Conservation (phyloP, 2,113 vertebrate species). For the Pygoscelis adeliae region DNA sequence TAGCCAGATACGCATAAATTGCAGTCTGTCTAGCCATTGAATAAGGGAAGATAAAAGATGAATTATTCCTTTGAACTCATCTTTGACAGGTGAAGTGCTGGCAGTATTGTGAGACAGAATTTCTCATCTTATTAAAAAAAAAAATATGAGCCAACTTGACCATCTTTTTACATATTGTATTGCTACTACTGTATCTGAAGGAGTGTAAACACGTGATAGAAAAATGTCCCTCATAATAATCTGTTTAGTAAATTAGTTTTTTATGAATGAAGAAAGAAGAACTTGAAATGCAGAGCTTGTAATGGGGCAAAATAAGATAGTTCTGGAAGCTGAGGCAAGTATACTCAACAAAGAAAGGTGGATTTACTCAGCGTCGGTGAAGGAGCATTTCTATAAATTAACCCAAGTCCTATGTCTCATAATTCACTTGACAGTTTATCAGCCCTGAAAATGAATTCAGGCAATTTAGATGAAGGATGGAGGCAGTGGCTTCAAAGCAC, state of each 20-base stretch:
- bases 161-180: background rate
- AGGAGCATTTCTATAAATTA: slow-evolving; percentile 59
- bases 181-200: background rate
- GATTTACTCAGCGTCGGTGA: slow-evolving; percentile 14
- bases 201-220: background rate
- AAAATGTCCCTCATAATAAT: background rate
- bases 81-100: slow-evolving; percentile 8
- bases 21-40: background rate
- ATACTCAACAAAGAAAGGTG: background rate
- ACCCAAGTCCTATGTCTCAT: slow-evolving; percentile 19
- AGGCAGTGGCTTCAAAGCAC: slow-evolving; percentile 26
- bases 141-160: background rate
- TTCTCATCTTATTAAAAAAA: background rate
- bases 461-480: slow-evolving; percentile 67
- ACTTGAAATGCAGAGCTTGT: background rate
- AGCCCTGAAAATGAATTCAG: slow-evolving; percentile 61
- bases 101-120: background rate
- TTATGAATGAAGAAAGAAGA: background rate
- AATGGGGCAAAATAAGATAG: background rate
- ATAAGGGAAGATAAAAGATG: slow-evolving; percentile 4
- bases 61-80: slow-evolving; percentile 29
- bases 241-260: background rate
- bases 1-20: slow-evolving; percentile 10
- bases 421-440: slow-evolving; percentile 66
- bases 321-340: slow-evolving; percentile 12